Conservation (phyloP, 2,113 vertebrate species). For the Salvator merianae region DNA sequence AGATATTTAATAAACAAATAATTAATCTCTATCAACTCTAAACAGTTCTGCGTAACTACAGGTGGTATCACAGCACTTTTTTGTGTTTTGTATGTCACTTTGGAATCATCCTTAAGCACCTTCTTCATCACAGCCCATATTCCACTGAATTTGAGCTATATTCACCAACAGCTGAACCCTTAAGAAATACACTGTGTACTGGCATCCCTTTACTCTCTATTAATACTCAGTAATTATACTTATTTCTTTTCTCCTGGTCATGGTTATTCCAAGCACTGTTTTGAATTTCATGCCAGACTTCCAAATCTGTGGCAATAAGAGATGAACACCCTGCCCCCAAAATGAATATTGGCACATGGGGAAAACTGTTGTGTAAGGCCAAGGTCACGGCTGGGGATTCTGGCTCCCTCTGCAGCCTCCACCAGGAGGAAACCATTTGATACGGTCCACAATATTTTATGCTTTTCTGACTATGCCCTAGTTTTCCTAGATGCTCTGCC, state of each 20-base stretch:
- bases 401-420: background rate
- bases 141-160: background rate
- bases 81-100: constrained; percentile 38
- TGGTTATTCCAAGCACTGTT: constrained; percentile 44
- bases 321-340: background rate
- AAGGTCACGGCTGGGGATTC: background rate
- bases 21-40: background rate
- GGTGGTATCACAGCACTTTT: constrained; percentile 17
- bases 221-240: constrained; percentile 25
- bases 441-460: constrained; percentile 8
- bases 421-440: constrained; percentile 18
- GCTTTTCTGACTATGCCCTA: background rate
- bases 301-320: constrained; percentile 23
- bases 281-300: constrained; percentile 27
- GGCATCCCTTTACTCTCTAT: constrained; percentile 27
- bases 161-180: constrained; percentile 39
- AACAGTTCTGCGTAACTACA: background rate
- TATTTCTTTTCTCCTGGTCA: constrained; percentile 53
- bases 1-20: fast-evolving
- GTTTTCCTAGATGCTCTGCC: background rate
- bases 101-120: constrained; percentile 8
- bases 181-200: constrained; percentile 15
- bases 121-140: constrained; percentile 9
- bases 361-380: background rate
- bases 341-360: background rate